Percentiles rank a stretch among this genome's conserved stretches.
phyloP scores from a whole-genome alignment of 2,888 invertebrate species.

The Acleris laterana region DNA sequence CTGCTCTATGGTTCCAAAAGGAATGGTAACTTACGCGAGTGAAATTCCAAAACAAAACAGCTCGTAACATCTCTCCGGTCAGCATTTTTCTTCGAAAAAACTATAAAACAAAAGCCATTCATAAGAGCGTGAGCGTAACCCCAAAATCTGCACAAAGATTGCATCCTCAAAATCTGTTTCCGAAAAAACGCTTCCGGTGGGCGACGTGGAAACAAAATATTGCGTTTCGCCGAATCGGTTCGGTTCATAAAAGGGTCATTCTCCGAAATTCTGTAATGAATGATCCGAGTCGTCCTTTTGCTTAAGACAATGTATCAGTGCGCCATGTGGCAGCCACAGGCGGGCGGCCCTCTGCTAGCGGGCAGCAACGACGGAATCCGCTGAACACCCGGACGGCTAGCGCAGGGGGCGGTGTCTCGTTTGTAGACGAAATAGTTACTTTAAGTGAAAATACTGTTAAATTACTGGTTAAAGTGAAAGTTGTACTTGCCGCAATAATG shows the following conservation, averaged over 20 bases:
- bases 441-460: no score
- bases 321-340: constrained; percentile 59
- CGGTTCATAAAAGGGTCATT: constrained; percentile 61
- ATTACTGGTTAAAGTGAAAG: no score
- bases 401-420: no score
- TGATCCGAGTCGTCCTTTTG: constrained; percentile 68
- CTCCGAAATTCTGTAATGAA: constrained; percentile 71
- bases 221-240: constrained; percentile 54
- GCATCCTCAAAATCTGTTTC: constrained; percentile 26
- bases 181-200: constrained; percentile 39
- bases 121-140: constrained; percentile 9
- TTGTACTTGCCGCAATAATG: no score
- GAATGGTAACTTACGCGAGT: no score
- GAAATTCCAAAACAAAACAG: no score
- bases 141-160: constrained; percentile 22
- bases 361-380: not conserved
- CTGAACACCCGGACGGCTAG: not conserved
- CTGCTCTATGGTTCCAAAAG: no score
- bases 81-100: not conserved
- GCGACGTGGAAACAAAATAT: constrained; percentile 36
- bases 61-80: not conserved
- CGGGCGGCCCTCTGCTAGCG: constrained; percentile 17
- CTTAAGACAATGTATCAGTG: constrained; percentile 72
- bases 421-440: no score
- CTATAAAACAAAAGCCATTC: not conserved